Evolutionary conservation across 2,888 invertebrate species (phyloP).

Genomic region (Petrophora chlorosata): DNA sequence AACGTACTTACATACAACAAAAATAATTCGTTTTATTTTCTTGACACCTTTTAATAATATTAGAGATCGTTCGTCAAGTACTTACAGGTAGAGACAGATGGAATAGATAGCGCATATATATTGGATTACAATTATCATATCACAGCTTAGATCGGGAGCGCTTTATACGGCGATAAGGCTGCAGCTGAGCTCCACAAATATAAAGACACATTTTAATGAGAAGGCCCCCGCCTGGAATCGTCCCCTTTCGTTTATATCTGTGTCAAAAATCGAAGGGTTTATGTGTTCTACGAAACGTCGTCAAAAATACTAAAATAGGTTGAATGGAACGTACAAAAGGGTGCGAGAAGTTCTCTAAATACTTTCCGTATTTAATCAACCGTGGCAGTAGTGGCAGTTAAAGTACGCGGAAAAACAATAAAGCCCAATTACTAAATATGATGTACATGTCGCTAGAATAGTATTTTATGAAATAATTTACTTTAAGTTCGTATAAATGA

Average conservation of each 20-base stretch:
- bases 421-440: too few relatives aligned
- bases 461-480: too few relatives aligned
- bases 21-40: background rate
- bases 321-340: conserved; percentile 9
- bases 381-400: too few relatives aligned
- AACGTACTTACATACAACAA: background rate
- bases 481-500: background rate
- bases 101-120: conserved; percentile 60
- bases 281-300: conserved; percentile 40
- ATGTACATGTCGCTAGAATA: too few relatives aligned
- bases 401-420: too few relatives aligned
- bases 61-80: conserved; percentile 21
- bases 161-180: conserved; percentile 70
- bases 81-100: conserved; percentile 54
- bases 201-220: conserved; percentile 76
- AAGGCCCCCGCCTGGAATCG: conserved; percentile 56
- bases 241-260: conserved; percentile 55
- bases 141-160: conserved; percentile 63
- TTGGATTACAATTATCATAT: conserved; percentile 78
- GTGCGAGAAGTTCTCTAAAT: conserved; percentile 1
- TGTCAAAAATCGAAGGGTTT: conserved; percentile 58
- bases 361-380: conserved; percentile 3
- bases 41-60: conserved; percentile 7
- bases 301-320: conserved; percentile 30
- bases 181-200: conserved; percentile 69